phyloP scores from a whole-genome alignment of 2,113 vertebrate species.

The Dicentrarchus labrax region DNA sequence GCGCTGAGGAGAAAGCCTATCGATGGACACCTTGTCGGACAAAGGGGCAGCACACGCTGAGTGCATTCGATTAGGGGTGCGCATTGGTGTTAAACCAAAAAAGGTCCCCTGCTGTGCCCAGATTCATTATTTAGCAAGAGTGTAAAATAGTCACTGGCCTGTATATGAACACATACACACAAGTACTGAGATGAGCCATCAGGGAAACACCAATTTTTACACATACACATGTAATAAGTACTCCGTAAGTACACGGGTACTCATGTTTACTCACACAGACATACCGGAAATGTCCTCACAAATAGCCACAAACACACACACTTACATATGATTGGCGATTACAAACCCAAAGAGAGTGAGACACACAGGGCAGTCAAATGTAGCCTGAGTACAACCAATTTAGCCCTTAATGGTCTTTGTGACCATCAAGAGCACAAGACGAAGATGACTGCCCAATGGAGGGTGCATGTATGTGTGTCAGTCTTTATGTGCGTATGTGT shows the following conservation, averaged over 20 bases:
- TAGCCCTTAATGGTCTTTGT: conserved; percentile 79
- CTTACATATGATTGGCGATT: conserved; percentile 68
- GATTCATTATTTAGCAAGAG: conserved; percentile 68
- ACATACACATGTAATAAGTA: conserved; percentile 42
- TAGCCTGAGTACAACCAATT: conserved; percentile 79
- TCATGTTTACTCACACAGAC: conserved; percentile 37
- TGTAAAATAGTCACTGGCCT: conserved; percentile 63
- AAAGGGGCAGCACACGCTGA: conserved; percentile 60
- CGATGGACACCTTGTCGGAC: conserved; percentile 63
- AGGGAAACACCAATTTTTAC: conserved; percentile 56
- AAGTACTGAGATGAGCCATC: conserved; percentile 43
- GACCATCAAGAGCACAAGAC: conserved; percentile 72
- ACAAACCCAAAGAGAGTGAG: conserved; percentile 68
- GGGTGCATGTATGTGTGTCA: conserved; percentile 35
- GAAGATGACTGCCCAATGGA: conserved; percentile 69
- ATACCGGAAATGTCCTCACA: conserved; percentile 36
- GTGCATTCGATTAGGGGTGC: conserved; percentile 68
- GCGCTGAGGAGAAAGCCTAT: conserved; percentile 47
- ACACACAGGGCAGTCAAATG: conserved; percentile 70
- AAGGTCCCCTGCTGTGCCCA: conserved; percentile 57
- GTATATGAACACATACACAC: conserved; percentile 29
- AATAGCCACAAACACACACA: conserved; percentile 50
- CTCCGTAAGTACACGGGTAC: conserved; percentile 39
- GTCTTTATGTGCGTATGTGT: conserved; percentile 14
- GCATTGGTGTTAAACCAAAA: conserved; percentile 66